These are phyloP conservation scores for Plecotus auritus DNA, from an alignment of 2,113 vertebrate species.

Conservation along the genomic window DNA sequence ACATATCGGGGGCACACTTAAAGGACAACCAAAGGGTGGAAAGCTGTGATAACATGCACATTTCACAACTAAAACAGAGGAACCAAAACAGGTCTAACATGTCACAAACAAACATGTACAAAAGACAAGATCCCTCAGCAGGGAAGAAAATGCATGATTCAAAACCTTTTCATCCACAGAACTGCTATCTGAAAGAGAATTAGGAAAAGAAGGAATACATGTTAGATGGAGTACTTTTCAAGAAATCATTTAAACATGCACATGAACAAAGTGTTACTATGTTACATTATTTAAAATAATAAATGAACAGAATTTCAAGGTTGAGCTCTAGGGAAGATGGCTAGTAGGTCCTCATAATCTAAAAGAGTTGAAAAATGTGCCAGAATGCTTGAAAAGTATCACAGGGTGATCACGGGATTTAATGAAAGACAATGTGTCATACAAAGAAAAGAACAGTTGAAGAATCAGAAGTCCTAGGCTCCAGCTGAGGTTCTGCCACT, in stretches of 20 bases:
- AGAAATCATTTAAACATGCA: conserved; percentile 48
- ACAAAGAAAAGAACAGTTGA: not conserved
- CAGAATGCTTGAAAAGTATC: not conserved
- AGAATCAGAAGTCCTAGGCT: not conserved
- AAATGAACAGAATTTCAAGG: not conserved
- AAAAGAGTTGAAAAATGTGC: not conserved
- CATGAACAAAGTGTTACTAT: conserved; percentile 35
- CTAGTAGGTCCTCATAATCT: not conserved
- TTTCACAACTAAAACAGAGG: conserved; percentile 80
- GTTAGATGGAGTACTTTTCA: conserved; percentile 81
- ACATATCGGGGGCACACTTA: conserved; percentile 76
- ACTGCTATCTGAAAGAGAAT: conserved; percentile 94
- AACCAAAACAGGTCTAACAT: conserved; percentile 78
- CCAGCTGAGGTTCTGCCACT: not conserved
- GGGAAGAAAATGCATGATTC: conserved; percentile 80
- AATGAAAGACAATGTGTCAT: not conserved
- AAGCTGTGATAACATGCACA: conserved; percentile 84
- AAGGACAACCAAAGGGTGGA: conserved; percentile 79
- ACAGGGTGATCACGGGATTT: not conserved
- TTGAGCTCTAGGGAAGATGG: not conserved
- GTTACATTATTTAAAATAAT: conserved; percentile 23
- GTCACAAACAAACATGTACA: conserved; percentile 83
- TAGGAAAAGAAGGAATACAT: conserved; percentile 82
- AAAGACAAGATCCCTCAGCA: conserved; percentile 79
- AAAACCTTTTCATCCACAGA: conserved; percentile 98